A percentile compares a stretch with the other conserved stretches of the same genome.
phyloP scores from a whole-genome alignment of 2,888 invertebrate species.

The Lutraria lutraria region DNA sequence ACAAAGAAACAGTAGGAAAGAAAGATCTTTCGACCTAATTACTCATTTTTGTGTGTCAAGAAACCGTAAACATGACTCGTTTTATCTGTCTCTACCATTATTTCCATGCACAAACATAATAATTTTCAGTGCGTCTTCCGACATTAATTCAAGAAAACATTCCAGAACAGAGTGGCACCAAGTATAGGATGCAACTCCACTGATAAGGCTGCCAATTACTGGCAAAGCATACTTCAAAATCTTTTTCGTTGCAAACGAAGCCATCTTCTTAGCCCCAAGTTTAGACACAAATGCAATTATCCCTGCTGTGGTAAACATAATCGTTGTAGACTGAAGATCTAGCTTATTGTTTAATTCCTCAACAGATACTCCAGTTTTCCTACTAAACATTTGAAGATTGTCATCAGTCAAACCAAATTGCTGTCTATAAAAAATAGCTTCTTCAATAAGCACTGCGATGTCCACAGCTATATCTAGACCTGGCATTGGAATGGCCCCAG shows the following conservation, averaged over 20 bases:
- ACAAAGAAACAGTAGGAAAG: too few relatives aligned
- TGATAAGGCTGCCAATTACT: neutral
- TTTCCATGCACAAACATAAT: neutral
- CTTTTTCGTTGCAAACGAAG: neutral
- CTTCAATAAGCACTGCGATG: neutral
- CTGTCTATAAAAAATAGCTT: slow-evolving; percentile 36
- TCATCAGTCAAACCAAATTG: slow-evolving; percentile 51
- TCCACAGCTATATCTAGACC: slow-evolving; percentile 41
- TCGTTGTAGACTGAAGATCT: neutral
- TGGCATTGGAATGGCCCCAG: slow-evolving; percentile 43
- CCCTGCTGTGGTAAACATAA: neutral
- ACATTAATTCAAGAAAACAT: neutral
- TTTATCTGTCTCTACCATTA: too few relatives aligned
- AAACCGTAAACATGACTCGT: too few relatives aligned
- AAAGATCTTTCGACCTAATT: too few relatives aligned
- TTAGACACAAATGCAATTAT: neutral
- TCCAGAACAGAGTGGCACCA: neutral
- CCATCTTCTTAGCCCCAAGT: neutral
- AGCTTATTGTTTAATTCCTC: neutral
- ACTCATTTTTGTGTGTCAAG: too few relatives aligned
- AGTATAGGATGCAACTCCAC: neutral
- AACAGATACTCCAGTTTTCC: neutral
- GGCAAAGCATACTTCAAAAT: neutral
- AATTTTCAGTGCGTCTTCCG: slow-evolving; percentile 20
- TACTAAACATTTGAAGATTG: neutral